Evolutionary conservation across 2,113 vertebrate genomes (phyloP), one percentile per base, ranked within the genome.

Genomic region (Potamarius usumacintae): DNA sequence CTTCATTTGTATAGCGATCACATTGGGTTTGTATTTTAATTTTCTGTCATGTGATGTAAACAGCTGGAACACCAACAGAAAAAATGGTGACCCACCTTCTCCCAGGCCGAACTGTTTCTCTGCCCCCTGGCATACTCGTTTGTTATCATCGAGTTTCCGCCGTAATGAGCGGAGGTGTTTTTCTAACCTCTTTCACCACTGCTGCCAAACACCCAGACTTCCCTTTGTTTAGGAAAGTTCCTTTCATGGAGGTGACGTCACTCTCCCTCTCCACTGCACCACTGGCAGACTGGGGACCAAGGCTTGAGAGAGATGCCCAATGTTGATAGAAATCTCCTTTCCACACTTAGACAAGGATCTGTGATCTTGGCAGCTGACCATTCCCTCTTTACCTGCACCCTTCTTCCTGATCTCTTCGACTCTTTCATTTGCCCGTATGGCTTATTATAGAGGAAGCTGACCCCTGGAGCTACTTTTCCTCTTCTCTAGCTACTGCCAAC

Each of bases 401-500:
- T 52, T 48, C 17, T 63, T 27, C n/a, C 55, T 4, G 27, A 27
- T 58, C 27, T 53, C 55, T 34, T 18, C 53, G n/a, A 25, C 15
- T 12, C 74, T 83, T 77, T 65, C 22, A 57, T 74, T 52, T 79
- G 22, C 22, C 50, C 14, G 5, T 8, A 18, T 72, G 22, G 53
- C 27, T 27, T 48, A 30, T 82, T 85, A 88, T 90, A 48, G 10
- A 52, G 76, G 84, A 83, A 57, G 63, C 84, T 91, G 90, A 93
- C 92, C 93, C 89, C 92, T 25, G 22, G 53, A 88, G 89, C 91
- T 92, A 92, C 91, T 92, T 92, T 93, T 94, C 91, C 90, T 92
- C 91, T 94, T 92, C 92, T 92, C 91, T 92, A 93, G 92, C 93
- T 92, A 77, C 91, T 91, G 82, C 88, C 90, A 92, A 94, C 93